These are phyloP conservation scores for Trisateles emortualis DNA, from an alignment of 2,888 invertebrate species.

Conservation along the genomic window DNA sequence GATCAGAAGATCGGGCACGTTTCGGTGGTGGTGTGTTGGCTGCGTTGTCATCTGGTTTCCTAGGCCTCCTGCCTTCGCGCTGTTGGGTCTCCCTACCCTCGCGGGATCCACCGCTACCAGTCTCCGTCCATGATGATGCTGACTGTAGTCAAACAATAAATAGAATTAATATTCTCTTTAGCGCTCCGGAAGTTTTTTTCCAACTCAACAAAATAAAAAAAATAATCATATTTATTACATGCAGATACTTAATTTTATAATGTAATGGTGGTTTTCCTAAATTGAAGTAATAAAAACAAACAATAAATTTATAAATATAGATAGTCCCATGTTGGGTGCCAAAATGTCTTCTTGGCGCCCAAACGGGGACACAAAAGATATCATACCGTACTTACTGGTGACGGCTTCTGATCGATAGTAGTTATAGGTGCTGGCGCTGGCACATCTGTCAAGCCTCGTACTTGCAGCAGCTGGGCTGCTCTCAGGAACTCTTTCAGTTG, in stretches of 20 bases:
- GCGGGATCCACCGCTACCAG: constrained; percentile 76
- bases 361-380: constrained; percentile 9
- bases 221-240: not conserved
- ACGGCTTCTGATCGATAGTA: constrained; percentile 89
- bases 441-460: constrained; percentile 94
- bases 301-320: constrained; percentile 5
- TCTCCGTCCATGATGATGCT: constrained; percentile 82
- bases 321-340: constrained; percentile 20
- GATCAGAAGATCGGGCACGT: constrained; percentile 90
- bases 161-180: too few relatives aligned
- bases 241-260: too few relatives aligned
- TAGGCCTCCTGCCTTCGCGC: constrained; percentile 80
- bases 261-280: not conserved
- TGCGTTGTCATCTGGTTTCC: constrained; percentile 83
- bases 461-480: constrained; percentile 95
- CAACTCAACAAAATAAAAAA: too few relatives aligned
- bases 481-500: constrained; percentile 94
- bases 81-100: constrained; percentile 72
- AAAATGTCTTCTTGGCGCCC: constrained; percentile 28
- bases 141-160: constrained; percentile 60
- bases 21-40: constrained; percentile 89
- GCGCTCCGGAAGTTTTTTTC: too few relatives aligned
- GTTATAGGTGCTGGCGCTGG: constrained; percentile 83
- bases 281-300: constrained; percentile 4
- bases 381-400: constrained; percentile 87